These are phyloP conservation scores for Conchocele bisecta DNA, from an alignment of 2,888 invertebrate genomes.

Conservation along the genomic window DNA sequence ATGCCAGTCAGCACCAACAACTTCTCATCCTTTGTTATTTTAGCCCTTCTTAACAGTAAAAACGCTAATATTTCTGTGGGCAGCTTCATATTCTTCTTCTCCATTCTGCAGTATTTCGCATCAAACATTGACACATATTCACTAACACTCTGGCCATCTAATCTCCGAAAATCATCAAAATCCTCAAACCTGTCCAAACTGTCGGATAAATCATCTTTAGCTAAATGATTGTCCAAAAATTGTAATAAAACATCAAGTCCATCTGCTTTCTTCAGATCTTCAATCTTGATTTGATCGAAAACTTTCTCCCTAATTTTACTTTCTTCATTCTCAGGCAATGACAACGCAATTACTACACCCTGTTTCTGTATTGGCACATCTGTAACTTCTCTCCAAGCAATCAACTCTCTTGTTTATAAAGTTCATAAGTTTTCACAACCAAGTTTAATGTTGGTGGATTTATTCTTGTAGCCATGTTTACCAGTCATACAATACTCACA, in stretches of 20 bases:
- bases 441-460: conserved; percentile 16
- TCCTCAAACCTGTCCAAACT: conserved; percentile 55
- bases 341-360: conserved; percentile 50
- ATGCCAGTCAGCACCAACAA: conserved; percentile 39
- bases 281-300: conserved; percentile 48
- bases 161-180: conserved; percentile 46
- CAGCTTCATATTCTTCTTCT: conserved; percentile 56
- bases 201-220: conserved; percentile 56
- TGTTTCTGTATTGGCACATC: conserved; percentile 45
- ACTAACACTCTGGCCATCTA: conserved; percentile 35
- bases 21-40: conserved; percentile 48
- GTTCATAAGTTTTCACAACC: conserved; percentile 37
- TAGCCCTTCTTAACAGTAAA: conserved; percentile 42
- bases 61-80: conserved; percentile 55
- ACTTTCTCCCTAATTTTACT: conserved; percentile 50
- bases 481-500: no score
- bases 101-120: conserved; percentile 47
- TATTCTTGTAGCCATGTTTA: conserved; percentile 17
- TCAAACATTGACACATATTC: conserved; percentile 50
- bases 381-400: conserved; percentile 52
- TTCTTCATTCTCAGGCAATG: conserved; percentile 49
- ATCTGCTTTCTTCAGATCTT: conserved; percentile 47
- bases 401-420: conserved; percentile 50
- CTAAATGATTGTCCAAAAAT: conserved; percentile 55
- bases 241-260: conserved; percentile 39